Evolutionary conservation across 2,797 vertebrate genomes (phyloP).

Genomic region (Synaphobranchus kaupii): DNA sequence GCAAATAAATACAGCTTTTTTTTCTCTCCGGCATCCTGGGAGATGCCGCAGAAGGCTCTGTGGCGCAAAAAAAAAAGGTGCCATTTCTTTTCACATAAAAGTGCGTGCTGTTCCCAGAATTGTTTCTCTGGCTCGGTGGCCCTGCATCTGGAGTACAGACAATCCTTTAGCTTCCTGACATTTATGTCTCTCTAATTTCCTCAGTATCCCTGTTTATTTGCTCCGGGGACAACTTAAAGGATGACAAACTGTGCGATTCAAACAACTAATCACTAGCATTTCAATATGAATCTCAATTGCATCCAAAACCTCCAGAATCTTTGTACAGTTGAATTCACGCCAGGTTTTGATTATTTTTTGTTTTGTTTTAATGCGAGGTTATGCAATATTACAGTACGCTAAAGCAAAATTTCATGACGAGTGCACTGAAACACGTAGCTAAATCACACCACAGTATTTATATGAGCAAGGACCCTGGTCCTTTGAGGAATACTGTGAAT

Average conservation of each 20-base stretch:
- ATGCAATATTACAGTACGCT: too few species aligned
- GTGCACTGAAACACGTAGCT: too few species aligned
- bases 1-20: background rate
- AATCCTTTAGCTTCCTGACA: constrained; percentile 3
- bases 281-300: background rate
- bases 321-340: too few species aligned
- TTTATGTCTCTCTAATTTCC: background rate
- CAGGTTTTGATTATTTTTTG: too few species aligned
- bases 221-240: background rate
- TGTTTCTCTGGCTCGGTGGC: background rate
- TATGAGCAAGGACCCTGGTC: background rate
- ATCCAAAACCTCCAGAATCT: background rate
- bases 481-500: background rate
- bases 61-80: background rate
- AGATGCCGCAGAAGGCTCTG: background rate
- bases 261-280: background rate
- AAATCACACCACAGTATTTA: background rate
- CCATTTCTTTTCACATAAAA: constrained; percentile 10
- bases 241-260: background rate
- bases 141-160: background rate
- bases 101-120: background rate
- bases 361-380: too few species aligned
- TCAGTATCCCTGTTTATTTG: background rate
- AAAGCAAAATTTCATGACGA: too few species aligned
- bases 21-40: background rate